Evolutionary conservation across 1,140 invertebrate species (phyloP).

Genomic region (Oncopodura yosiiana): DNA sequence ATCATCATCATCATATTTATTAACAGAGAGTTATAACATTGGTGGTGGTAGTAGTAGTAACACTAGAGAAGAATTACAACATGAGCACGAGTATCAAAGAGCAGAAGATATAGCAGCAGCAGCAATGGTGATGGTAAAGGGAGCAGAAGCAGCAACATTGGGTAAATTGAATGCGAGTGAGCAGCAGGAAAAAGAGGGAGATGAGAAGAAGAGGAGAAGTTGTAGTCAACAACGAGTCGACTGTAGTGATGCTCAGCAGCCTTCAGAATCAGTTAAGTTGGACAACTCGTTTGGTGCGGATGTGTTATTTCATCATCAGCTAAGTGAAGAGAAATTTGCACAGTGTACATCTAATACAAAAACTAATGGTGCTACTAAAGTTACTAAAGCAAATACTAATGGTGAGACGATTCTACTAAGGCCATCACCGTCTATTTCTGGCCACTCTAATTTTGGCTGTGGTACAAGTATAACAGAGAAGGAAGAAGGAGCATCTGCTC

Average conservation of each 20-base stretch:
- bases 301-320: constrained; percentile 18
- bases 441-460: constrained; percentile 24
- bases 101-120: too few relatives aligned
- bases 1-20: too few relatives aligned
- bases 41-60: too few relatives aligned
- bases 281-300: constrained; percentile 23
- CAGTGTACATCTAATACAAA: neutral
- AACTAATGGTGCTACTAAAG: neutral
- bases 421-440: constrained; percentile 8
- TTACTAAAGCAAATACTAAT: neutral
- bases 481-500: too few relatives aligned
- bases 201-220: neutral
- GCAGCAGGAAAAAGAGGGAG: neutral
- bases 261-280: constrained; percentile 23
- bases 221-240: too few relatives aligned
- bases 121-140: too few relatives aligned
- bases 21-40: too few relatives aligned
- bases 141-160: neutral
- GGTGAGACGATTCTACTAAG: neutral
- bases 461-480: neutral
- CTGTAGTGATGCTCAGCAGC: constrained; percentile 4
- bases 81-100: too few relatives aligned
- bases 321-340: neutral
- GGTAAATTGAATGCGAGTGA: neutral
- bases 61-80: too few relatives aligned